Conservation (phyloP, 2,113 vertebrate genomes). For the Heterotilapia buettikoferi region DNA sequence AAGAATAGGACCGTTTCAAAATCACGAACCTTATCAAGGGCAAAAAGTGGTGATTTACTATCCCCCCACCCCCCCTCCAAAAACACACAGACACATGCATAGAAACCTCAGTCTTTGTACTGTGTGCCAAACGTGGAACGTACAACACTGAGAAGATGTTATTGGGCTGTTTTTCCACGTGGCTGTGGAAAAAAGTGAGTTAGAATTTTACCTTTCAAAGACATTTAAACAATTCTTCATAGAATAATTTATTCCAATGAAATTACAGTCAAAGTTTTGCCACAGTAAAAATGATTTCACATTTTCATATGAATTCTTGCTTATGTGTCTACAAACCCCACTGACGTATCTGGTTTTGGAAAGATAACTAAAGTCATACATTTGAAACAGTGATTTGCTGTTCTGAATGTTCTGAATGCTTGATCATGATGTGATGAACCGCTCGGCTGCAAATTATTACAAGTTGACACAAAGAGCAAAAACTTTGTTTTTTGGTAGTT, state of each 20-base stretch:
- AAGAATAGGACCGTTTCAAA: conserved; percentile 32
- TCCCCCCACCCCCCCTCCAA: background rate
- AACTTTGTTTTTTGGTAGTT: background rate
- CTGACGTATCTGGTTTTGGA: background rate
- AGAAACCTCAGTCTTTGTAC: background rate
- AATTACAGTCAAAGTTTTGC: background rate
- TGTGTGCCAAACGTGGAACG: background rate
- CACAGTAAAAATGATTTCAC: background rate
- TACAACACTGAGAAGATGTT: background rate
- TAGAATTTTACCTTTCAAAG: background rate
- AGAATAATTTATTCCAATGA: background rate
- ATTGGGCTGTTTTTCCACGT: background rate
- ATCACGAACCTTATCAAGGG: conserved; percentile 55
- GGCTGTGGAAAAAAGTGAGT: background rate
- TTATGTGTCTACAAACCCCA: background rate
- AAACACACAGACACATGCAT: background rate
- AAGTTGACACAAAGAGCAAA: background rate
- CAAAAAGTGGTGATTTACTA: conserved; percentile 25
- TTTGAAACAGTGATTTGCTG: background rate
- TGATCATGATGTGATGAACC: background rate
- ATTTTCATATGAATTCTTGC: background rate
- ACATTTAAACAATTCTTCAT: background rate
- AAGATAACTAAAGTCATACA: background rate
- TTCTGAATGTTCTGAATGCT: background rate
- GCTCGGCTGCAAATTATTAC: background rate